Evolutionary conservation across 2,888 invertebrate genomes (phyloP), one percentile per base, ranked within the genome.

Genomic region (Eristalis intricaria): DNA sequence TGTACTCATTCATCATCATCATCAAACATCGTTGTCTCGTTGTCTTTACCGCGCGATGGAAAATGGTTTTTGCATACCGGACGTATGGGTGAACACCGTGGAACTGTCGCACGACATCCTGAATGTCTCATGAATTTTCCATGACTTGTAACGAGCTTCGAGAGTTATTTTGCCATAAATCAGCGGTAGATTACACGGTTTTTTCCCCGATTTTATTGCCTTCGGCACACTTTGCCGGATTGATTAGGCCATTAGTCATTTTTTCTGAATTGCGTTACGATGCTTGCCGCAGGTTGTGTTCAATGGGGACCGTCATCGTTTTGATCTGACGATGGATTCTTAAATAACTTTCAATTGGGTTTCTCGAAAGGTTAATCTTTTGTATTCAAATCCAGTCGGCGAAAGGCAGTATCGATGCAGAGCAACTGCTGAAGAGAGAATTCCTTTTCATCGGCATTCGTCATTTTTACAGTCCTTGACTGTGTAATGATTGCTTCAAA

Each of bases 1-100:
- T 58, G 43, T 32, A 69, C 68, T 35, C 76, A 68, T 69, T 76
- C 76, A 76, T 69, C 76, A 76, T 32, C 23, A 22, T 76, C 60
- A 66, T 66, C 35, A 74, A 19, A 26, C 26, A 15, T 26, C 13
- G 23, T 60, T 23, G 19, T 60, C 29, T 29, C 50, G 19, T 60
- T 8, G 60, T 60, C 50, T 50, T 50, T 10, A 19, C 50, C 7
- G n/a, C 50, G 19, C 50, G 19, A 8, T 5, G 19, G 50, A 19
- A 8, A 19, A 1, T 8, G 19, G 19, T 50, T 50, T 50, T 19
- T 50, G 50, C 50, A 50, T 50, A 19, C 19, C 50, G 50, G 19
- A 19, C 19, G 50, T 50, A 50, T 19, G 50, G 50, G n/a, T 50
- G 50, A 50, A 19, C 50, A 50, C 19, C 50, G 50, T 8, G 19